phyloP scores from a whole-genome alignment of 2,797 vertebrate species.

The Gouania willdenowi region DNA sequence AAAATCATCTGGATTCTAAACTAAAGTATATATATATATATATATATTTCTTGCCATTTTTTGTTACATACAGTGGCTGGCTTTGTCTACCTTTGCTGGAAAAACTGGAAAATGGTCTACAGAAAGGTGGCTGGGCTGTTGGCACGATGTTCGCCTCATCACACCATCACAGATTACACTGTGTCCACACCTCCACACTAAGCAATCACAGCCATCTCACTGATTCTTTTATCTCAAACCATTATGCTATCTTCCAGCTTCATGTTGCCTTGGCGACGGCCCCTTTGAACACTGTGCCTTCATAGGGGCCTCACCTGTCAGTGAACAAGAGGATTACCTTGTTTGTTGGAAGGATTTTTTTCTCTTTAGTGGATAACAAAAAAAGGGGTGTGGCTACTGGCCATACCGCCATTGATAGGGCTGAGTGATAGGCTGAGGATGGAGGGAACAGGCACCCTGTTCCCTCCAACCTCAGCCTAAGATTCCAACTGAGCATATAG shows the following conservation, averaged over 20 bases:
- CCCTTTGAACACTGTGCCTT: conserved; percentile 22
- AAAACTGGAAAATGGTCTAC: conserved; percentile 17
- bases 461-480: too few species aligned
- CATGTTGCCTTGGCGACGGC: conserved; percentile 34
- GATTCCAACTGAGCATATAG: conserved; percentile 26
- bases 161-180: conserved; percentile 45
- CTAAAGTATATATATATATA: too few species aligned
- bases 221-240: conserved; percentile 36
- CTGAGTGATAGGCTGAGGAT: conserved; percentile 62
- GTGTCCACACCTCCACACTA: conserved; percentile 43
- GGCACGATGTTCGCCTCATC: conserved; percentile 31
- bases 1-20: too few species aligned
- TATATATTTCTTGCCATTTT: too few species aligned
- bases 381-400: conserved; percentile 15
- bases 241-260: conserved; percentile 35
- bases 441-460: too few species aligned
- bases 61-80: too few species aligned
- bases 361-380: too few species aligned
- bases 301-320: conserved; percentile 45
- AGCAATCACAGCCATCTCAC: conserved; percentile 42
- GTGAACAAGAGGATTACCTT: conserved; percentile 33
- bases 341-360: not conserved
- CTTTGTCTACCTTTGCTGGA: too few species aligned
- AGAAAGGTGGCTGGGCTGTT: conserved; percentile 15
- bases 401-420: conserved; percentile 66